These are phyloP conservation scores for Torymus aiolomorphi DNA, from an alignment of 2,888 invertebrate genomes.

Conservation along the genomic window DNA sequence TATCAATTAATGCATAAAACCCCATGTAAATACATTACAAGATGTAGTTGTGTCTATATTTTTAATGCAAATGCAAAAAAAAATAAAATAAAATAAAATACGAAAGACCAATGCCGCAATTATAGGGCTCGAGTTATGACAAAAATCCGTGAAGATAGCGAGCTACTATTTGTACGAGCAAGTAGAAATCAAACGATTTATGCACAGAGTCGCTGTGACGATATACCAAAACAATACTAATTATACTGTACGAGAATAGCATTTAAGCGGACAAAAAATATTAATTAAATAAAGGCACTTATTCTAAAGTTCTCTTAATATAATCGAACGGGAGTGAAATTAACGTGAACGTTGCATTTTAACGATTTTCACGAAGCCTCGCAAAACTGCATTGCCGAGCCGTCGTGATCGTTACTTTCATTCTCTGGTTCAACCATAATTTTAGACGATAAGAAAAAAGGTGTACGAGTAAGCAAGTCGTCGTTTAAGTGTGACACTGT, in stretches of 20 bases:
- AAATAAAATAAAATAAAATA: background rate
- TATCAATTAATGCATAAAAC: slow-evolving; percentile 22
- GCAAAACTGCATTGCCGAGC: slow-evolving; percentile 4
- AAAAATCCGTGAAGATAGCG: background rate
- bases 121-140: slow-evolving; percentile 20
- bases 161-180: slow-evolving; percentile 57
- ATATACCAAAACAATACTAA: slow-evolving; percentile 74
- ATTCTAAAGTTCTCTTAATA: slow-evolving; percentile 53
- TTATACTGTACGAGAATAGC: slow-evolving; percentile 62
- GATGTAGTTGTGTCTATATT: slow-evolving; percentile 49
- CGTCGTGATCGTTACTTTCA: slow-evolving; percentile 11
- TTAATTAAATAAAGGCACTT: slow-evolving; percentile 53
- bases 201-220: slow-evolving; percentile 74
- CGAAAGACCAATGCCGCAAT: slow-evolving; percentile 46
- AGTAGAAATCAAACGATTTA: slow-evolving; percentile 71
- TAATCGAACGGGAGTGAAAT: slow-evolving; percentile 32
- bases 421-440: slow-evolving; percentile 26
- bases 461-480: slow-evolving; percentile 62
- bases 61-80: slow-evolving; percentile 36
- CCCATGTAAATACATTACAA: slow-evolving; percentile 50
- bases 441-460: slow-evolving; percentile 45
- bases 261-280: slow-evolving; percentile 61
- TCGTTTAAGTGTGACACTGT: slow-evolving; percentile 68
- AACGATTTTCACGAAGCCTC: background rate
- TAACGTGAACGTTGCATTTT: slow-evolving; percentile 36